Evolutionary conservation across 1,140 invertebrate species (phyloP).

Genomic region (Drosophila lacteicornis): DNA sequence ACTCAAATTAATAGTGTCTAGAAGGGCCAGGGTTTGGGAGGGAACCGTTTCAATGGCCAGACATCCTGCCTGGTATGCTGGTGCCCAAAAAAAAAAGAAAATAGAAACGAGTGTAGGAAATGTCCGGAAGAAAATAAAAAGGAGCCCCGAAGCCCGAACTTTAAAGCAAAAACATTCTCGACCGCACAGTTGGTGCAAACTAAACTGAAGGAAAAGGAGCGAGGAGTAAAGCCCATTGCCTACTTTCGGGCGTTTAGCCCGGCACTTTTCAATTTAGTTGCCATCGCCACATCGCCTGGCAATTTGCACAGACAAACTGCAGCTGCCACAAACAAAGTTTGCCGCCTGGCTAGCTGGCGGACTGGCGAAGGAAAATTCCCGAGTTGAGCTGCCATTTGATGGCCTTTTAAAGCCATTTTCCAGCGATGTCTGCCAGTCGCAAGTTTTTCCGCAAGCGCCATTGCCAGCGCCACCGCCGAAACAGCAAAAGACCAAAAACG

Average conservation of each 20-base stretch:
- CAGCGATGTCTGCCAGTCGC: slow-evolving; percentile 45
- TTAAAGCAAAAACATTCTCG: slow-evolving; percentile 57
- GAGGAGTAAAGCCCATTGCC: slow-evolving; percentile 56
- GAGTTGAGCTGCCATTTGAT: slow-evolving; percentile 71
- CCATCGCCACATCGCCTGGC: slow-evolving; percentile 53
- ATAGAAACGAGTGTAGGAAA: slow-evolving; percentile 34
- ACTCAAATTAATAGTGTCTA: slow-evolving; percentile 62
- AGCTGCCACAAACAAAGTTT: slow-evolving; percentile 67
- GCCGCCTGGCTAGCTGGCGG: slow-evolving; percentile 13
- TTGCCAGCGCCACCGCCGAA: slow-evolving; percentile 37
- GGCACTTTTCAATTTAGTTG: slow-evolving; percentile 79
- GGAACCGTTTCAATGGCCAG: slow-evolving; percentile 49
- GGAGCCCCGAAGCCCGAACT: slow-evolving; percentile 3
- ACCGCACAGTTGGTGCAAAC: slow-evolving; percentile 29
- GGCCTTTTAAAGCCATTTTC: slow-evolving; percentile 75
- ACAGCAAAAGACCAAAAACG: slow-evolving; percentile 63
- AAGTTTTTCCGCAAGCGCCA: slow-evolving; percentile 55
- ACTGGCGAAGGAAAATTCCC: slow-evolving; percentile 39
- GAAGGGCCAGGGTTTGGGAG: slow-evolving; percentile 2
- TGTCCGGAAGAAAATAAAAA: slow-evolving; percentile 38
- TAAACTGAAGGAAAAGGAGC: slow-evolving; percentile 11
- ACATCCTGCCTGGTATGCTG: slow-evolving; percentile 46
- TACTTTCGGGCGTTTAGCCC: slow-evolving; percentile 65
- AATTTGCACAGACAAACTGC: slow-evolving; percentile 78
- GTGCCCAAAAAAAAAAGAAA: slow-evolving; percentile 2